These are phyloP conservation scores for Cheilosia soror DNA, from an alignment of 2,888 invertebrate species.

Conservation along the genomic window DNA sequence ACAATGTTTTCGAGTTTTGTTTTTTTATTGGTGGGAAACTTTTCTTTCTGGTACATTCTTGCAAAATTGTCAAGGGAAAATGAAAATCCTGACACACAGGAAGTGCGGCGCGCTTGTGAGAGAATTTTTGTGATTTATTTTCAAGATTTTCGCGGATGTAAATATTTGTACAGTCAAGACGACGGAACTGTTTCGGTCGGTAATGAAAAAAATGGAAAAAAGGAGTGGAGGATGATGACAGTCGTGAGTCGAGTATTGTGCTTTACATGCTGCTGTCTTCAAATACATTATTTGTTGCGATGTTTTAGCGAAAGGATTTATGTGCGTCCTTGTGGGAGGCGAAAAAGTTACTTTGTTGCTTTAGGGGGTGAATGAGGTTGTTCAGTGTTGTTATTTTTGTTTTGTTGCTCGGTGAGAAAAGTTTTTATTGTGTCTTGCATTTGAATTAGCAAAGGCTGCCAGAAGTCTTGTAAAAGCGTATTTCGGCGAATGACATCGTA, in stretches of 20 bases:
- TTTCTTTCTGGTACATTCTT: conserved; percentile 23
- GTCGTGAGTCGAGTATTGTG: background rate
- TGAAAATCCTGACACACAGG: background rate
- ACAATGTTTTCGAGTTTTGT: conserved; percentile 55
- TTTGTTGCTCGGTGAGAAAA: conserved; percentile 6
- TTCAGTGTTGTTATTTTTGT: background rate
- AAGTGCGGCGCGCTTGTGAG: background rate
- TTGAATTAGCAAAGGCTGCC: conserved; percentile 36
- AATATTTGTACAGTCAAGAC: conserved; percentile 14
- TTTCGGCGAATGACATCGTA: conserved; percentile 33
- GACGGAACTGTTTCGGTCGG: conserved; percentile 21
- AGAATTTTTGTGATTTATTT: conserved; percentile 53
- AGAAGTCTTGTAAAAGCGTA: conserved; percentile 15
- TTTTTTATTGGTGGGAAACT: conserved; percentile 4
- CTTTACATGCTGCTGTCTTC: conserved; percentile 46
- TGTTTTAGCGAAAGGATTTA: conserved; percentile 55
- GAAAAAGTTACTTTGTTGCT: conserved; percentile 37
- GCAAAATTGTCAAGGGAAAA: conserved; percentile 26
- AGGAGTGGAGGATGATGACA: background rate
- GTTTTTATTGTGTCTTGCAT: conserved; percentile 36
- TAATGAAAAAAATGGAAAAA: conserved; percentile 40
- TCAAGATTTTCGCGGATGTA: conserved; percentile 48
- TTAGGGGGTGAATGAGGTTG: conserved; percentile 29
- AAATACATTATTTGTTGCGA: conserved; percentile 32
- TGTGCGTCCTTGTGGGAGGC: conserved; percentile 19